Evolutionary conservation across 2,113 vertebrate species (phyloP).

Genomic region (Myiopsitta monachus): DNA sequence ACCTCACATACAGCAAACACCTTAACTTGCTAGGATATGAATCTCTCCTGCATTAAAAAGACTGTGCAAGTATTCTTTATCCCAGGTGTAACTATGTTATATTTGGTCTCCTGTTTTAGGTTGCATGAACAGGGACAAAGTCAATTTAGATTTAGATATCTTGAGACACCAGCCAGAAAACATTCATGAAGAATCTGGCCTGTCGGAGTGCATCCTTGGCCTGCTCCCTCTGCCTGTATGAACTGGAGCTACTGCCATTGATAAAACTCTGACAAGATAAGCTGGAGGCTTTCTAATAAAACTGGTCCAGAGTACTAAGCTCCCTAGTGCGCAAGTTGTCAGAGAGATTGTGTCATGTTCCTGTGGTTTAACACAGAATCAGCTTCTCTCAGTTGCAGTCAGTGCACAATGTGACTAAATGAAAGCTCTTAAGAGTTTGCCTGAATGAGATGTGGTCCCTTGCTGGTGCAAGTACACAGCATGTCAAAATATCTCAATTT

Average conservation of each 20-base stretch:
- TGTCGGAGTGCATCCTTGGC: not conserved
- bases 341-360: not conserved
- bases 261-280: not conserved
- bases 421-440: not conserved
- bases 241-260: not conserved
- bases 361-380: not conserved
- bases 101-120: not conserved
- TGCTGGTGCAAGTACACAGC: not conserved
- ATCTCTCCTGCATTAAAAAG: not conserved
- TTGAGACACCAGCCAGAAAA: not conserved
- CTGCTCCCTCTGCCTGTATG: not conserved
- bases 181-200: not conserved
- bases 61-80: not conserved
- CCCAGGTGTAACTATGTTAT: not conserved
- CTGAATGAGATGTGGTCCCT: not conserved
- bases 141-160: not conserved
- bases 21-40: not conserved
- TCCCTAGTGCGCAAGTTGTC: not conserved
- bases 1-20: not conserved
- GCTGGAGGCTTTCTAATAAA: not conserved
- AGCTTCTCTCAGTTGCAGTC: not conserved
- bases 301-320: not conserved
- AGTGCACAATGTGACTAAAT: not conserved
- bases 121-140: not conserved
- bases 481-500: slow-evolving; percentile 20